These are phyloP conservation scores for Potorous gilbertii DNA, from an alignment of 2,797 vertebrate genomes.

Conservation along the genomic window DNA sequence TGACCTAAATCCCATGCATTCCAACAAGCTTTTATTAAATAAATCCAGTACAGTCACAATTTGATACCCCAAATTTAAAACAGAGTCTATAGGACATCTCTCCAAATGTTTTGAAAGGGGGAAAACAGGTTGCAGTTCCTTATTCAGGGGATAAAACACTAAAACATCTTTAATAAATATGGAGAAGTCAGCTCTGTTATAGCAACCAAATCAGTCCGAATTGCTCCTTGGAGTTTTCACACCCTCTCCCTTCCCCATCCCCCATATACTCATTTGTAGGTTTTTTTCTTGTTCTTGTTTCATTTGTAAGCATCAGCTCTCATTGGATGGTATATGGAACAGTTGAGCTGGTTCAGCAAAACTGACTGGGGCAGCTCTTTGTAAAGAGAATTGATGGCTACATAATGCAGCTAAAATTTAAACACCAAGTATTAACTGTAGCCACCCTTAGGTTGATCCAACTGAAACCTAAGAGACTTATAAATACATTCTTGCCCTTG, in stretches of 20 bases:
- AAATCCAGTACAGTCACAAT: neutral
- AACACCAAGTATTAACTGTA: neutral
- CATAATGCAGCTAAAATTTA: neutral
- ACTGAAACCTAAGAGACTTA: neutral
- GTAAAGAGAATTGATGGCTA: neutral
- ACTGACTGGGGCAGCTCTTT: neutral
- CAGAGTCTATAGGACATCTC: neutral
- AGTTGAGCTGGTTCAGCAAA: neutral
- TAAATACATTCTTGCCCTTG: neutral
- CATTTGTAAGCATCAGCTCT: neutral
- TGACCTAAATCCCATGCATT: neutral
- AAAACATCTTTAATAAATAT: slow-evolving; percentile 44
- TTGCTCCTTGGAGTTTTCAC: neutral
- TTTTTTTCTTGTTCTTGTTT: neutral
- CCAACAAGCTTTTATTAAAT: neutral
- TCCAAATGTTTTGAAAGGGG: neutral
- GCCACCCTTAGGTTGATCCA: neutral
- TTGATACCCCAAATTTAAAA: neutral
- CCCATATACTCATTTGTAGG: neutral
- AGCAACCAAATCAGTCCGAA: neutral
- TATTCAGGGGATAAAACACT: slow-evolving; percentile 54
- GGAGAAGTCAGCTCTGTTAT: neutral
- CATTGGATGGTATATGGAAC: neutral
- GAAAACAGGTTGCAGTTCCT: neutral
- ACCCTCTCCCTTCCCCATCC: neutral